Percentiles rank a stretch among this genome's conserved stretches.
phyloP scores from a whole-genome alignment of 2,113 vertebrate genomes.

The Sorex fumeus region DNA sequence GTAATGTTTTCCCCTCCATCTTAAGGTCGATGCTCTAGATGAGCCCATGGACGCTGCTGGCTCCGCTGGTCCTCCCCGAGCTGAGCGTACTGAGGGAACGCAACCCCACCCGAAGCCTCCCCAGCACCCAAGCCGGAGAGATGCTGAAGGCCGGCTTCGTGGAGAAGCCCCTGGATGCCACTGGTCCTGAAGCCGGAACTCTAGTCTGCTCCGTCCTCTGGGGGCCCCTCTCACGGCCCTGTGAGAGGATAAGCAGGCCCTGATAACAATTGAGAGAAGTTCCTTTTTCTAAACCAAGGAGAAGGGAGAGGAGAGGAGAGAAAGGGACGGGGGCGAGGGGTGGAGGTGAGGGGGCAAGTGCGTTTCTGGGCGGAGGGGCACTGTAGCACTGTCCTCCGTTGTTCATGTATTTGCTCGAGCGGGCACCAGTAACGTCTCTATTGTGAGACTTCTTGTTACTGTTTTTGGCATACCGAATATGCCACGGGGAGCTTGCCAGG shows the following conservation, averaged over 20 bases:
- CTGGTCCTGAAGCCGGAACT: slow-evolving; percentile 16
- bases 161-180: background rate
- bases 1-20: no score
- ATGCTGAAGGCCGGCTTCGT: background rate
- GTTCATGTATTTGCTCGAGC: no score
- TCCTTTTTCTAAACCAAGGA: background rate
- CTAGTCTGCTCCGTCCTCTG: background rate
- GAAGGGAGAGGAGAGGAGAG: background rate
- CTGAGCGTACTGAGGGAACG: background rate
- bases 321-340: background rate
- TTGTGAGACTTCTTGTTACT: no score
- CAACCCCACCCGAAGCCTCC: no score
- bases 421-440: no score
- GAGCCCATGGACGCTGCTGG: slow-evolving; percentile 1
- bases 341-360: no score
- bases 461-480: no score
- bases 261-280: slow-evolving; percentile 19
- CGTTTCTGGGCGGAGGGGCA: no score
- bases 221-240: background rate
- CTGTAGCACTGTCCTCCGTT: no score
- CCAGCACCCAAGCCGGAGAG: no score
- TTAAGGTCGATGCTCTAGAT: background rate
- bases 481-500: no score
- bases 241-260: slow-evolving; percentile 14
- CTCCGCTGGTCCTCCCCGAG: background rate